Base-by-base conservation (phyloP, 2,888 invertebrate species). In the Apeira syringaria region DNA sequence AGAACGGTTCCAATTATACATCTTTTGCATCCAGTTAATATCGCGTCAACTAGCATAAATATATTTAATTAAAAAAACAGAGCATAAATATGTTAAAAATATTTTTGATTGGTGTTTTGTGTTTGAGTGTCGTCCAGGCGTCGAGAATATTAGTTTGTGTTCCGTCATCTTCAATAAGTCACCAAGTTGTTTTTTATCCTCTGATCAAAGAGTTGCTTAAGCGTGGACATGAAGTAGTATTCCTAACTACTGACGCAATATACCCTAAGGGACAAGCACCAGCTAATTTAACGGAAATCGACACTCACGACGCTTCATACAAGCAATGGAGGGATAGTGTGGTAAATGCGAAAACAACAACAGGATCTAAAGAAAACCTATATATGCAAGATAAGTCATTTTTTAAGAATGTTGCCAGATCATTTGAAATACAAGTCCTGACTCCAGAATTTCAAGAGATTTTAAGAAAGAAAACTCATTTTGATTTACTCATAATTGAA, bases 151-250 rank as follows among this genome's bases (percentile, higher is more conserved):
- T 40, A 38, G 28, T 33, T 3, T 12, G 5, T 7, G 12, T 28
- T 5, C 27, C 27, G 12, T 7, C 27, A 5, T 7, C 27, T 2
- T 28, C 27, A 12, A 6, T 28, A 12, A 28, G 27, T 12, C 27
- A 28, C 7, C 27, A 31, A 59, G 20, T 31, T 1, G 30, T 31
- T 6, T 20, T 31, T 31, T 10, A 20, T 10, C 18, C 9, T 1
- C 10, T 31, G 5, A 18, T 20, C 2, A 9, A 18, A 5, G 30
- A 31, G 10, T 10, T 27, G 12, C 1, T 27, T 7, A 27, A 27
- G 2, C 25, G 25, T 1, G 87, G 86, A 1, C 85, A 89, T 36
- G 67, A 86, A 28, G 44, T 89, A 0, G 64, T 71, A 0, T 57
- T 82, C 0, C 46, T 81, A 1, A 80, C 85, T 0, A 33, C 86